These are phyloP conservation scores for Puntigrus tetrazona DNA, from an alignment of 2,113 vertebrate species.

Conservation along the genomic window DNA sequence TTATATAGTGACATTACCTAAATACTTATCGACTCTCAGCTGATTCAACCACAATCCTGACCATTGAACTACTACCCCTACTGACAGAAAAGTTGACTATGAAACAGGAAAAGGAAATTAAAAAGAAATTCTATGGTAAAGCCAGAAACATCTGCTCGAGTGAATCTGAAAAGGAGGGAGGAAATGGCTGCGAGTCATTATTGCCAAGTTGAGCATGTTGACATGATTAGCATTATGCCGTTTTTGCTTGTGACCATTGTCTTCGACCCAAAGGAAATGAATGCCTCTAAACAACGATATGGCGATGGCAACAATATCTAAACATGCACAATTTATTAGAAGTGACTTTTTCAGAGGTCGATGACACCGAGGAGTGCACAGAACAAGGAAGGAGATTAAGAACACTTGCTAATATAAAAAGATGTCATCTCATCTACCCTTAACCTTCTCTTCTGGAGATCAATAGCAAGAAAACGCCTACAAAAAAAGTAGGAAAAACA, in stretches of 20 bases:
- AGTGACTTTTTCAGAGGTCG: conserved; percentile 38
- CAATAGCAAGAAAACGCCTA: not conserved
- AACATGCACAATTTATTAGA: conserved; percentile 28
- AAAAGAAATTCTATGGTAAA: conserved; percentile 30
- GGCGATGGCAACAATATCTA: conserved; percentile 19
- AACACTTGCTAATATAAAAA: not conserved
- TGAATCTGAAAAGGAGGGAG: not conserved
- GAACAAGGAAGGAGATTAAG: not conserved
- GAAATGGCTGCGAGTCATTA: conserved; percentile 61
- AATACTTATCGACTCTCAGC: conserved; percentile 78
- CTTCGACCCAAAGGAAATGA: conserved; percentile 1
- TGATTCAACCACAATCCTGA: conserved; percentile 72
- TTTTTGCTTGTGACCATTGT: conserved; percentile 40
- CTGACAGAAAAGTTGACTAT: conserved; percentile 69
- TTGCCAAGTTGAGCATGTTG: conserved; percentile 68
- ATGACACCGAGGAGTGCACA: not conserved
- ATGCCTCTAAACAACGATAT: not conserved
- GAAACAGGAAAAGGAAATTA: conserved; percentile 36
- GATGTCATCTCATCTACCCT: not conserved
- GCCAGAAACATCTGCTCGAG: conserved; percentile 45
- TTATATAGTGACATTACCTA: conserved; percentile 85
- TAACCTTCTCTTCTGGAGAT: not conserved
- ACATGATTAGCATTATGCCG: conserved; percentile 37
- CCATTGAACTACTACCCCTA: conserved; percentile 77
- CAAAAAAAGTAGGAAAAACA: not conserved